Evolutionary conservation across 1,140 invertebrate genomes (phyloP).

Genomic region (Mamestra configurata): DNA sequence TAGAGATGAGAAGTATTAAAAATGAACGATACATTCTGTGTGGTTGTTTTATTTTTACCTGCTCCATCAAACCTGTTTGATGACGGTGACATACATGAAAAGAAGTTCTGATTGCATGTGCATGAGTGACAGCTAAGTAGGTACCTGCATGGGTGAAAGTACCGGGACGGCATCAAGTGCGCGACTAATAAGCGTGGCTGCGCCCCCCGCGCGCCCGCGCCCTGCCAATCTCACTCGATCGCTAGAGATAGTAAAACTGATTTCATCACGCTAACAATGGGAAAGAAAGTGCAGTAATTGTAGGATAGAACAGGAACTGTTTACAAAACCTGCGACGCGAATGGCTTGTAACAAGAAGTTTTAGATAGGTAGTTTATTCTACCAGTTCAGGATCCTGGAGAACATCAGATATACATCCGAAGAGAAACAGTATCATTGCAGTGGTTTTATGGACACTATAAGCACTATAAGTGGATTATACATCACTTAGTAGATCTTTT

Average conservation of each 20-base stretch:
- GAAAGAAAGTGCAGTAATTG: slow-evolving; percentile 84
- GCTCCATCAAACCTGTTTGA: slow-evolving; percentile 32
- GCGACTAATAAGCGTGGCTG: slow-evolving; percentile 54
- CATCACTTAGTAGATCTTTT: no score
- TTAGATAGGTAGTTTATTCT: neutral
- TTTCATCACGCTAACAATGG: slow-evolving; percentile 83
- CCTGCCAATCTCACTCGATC: slow-evolving; percentile 74
- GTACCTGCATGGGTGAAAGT: slow-evolving; percentile 77
- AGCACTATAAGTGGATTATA: no score
- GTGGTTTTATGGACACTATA: no score
- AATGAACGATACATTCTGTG: slow-evolving; percentile 15
- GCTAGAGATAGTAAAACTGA: slow-evolving; percentile 81
- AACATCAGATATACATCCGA: no score
- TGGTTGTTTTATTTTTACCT: slow-evolving; percentile 41
- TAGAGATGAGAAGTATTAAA: slow-evolving; percentile 43
- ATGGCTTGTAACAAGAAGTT: neutral
- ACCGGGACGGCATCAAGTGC: slow-evolving; percentile 66
- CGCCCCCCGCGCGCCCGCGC: slow-evolving; percentile 44
- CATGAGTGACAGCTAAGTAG: slow-evolving; percentile 64
- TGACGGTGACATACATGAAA: slow-evolving; percentile 39
- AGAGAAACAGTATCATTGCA: no score
- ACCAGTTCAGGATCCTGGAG: neutral
- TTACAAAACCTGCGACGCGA: slow-evolving; percentile 30
- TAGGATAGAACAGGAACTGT: slow-evolving; percentile 73
- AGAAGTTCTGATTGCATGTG: slow-evolving; percentile 59